Evolutionary conservation across 2,888 invertebrate species (phyloP), one percentile per base, ranked within the genome.

Genomic region (Halictus quadricinctus): DNA sequence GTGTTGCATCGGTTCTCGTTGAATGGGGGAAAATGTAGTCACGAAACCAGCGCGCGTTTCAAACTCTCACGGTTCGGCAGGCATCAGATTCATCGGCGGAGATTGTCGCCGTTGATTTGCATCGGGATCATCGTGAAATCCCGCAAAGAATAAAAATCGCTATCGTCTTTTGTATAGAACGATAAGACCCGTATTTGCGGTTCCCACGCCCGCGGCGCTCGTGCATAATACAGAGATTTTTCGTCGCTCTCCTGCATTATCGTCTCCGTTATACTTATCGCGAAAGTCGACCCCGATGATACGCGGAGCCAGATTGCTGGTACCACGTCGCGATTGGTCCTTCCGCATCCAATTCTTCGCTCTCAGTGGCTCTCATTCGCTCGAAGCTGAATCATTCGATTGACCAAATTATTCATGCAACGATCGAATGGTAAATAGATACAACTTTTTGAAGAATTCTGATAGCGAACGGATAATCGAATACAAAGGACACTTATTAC

Each of bases 101-200:
- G 79, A 84, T 88, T 72, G 76, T 77, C 50, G 41, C 46, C 54
- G 76, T 66, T 76, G 81, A 86, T 84, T 83, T 41, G 70, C 79
- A 43, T 76, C 75, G 73, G 79, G 81, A 79, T 79, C 72, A 72
- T 76, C 76, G 79, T 46, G 76, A 29, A 74, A 25, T 15, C 48
- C 64, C 70, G 79, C 72, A 73, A 60, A 77, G 72, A 72, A 88
- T 84, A 88, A 89, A 84, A 87, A 83, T 85, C 75, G 84, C 80
- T 90, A 89, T 89, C 89, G 81, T 77, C 79, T 84, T 84, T 87
- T 72, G 70, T 76, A 36, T 29, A 58, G 54, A 12, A 80, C 77
- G 90, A 89, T 89, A 89, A 88, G 79, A 36, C 46, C 64, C 66
- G 64, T 90, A 89, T 90, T 90, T 90, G 85, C 89, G 77, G 76